Base-by-base conservation (phyloP, 2,113 vertebrate genomes). In the Pithys albifrons region DNA sequence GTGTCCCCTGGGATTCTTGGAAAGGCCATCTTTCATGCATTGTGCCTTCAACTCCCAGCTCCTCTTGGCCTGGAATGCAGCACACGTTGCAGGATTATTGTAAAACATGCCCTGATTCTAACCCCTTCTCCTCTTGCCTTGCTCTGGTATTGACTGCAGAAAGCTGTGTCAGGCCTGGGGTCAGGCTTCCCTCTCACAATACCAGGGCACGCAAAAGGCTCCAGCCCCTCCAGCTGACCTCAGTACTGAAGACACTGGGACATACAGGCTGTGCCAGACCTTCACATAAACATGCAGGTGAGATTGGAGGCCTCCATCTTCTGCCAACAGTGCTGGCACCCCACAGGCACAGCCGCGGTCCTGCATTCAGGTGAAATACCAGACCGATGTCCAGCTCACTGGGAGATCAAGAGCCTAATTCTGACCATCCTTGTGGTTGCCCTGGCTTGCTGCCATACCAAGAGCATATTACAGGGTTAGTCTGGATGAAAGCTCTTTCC, bases 71-170 rank as follows among this genome's bases (percentile, higher is more conserved):
- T 81, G 46, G 95, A 95, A 96, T 84, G 83, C 91, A 93, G 75
- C 51, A 94, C 94, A 93, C 15, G 13, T 94, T 91, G 85, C 71
- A 84, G 80, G 93, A 94, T 95, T 95, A 95, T 54, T 96, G 94
- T 93, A 94, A 93, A 85, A 93, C 95, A 96, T 82, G 88, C 67
- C 77, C 83, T 94, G 91, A 14, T 72, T 96, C 77, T 95, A 96
- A 96, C 86, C 90, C 86, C 58, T 88, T 92, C 95, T 95, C 88
- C 87, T 96, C 91, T 51, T 89, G 74, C 82, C 75, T 85, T 93
- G 83, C 93, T 94, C 74, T 71, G 66, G 70, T 80, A 95, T 80
- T 45, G 78, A 90, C 91, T 88, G 79, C 23, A 6, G 31, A 49
- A 75, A 93, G 92, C 67, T 65, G 75, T 74, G 91, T 96, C 95